A percentile compares a stretch with the other conserved stretches of the same genome.
phyloP scores from a whole-genome alignment of 1,140 invertebrate species.

The Achatina immaculata region DNA sequence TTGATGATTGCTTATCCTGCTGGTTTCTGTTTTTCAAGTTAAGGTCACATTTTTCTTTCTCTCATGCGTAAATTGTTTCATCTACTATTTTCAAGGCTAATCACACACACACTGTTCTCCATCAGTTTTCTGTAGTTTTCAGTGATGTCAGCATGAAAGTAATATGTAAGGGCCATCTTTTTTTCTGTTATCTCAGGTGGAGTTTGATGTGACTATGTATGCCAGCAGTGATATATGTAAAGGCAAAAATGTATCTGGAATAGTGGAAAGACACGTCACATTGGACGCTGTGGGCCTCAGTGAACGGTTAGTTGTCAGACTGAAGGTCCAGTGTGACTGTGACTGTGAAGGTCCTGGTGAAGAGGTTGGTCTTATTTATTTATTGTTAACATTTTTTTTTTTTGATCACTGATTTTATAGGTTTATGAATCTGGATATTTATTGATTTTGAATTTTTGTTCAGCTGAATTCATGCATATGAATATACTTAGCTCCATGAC shows the following conservation, averaged over 20 bases:
- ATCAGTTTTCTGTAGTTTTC: too few species aligned
- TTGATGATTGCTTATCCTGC: too few species aligned
- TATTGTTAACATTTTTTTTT: neutral
- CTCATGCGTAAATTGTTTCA: too few species aligned
- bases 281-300: conserved; percentile 94
- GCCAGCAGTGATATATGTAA: conserved; percentile 77
- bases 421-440: neutral
- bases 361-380: conserved; percentile 42
- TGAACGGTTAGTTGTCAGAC: conserved; percentile 85
- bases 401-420: neutral
- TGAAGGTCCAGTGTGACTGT: conserved; percentile 92
- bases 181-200: too few species aligned
- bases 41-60: too few species aligned
- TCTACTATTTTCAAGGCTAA: too few species aligned
- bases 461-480: too few species aligned
- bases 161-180: too few species aligned
- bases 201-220: conserved; percentile 75
- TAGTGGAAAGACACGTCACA: conserved; percentile 74
- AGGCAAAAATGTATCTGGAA: conserved; percentile 19
- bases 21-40: too few species aligned
- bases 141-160: too few species aligned
- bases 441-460: conserved; percentile 3
- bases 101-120: too few species aligned
- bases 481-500: too few species aligned
- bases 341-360: conserved; percentile 75